Base-by-base conservation (phyloP, 2,888 invertebrate species). In the Lochmaea capreae region DNA sequence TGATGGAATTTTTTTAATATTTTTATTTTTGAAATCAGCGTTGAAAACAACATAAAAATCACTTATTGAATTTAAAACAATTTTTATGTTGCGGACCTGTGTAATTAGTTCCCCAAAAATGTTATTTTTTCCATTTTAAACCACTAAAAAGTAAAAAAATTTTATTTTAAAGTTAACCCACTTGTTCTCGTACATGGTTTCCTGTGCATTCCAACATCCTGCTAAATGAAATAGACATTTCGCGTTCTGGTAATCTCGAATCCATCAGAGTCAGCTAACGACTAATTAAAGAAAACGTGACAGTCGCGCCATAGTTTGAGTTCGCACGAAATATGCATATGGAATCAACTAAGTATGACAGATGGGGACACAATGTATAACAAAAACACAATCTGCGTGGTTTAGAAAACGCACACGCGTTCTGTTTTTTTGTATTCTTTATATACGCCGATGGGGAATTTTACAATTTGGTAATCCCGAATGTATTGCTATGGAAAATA, bases 211-310 rank as follows among this genome's bases (percentile, higher is more conserved):
- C 68, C 68, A n/a, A n/a, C 26, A 22, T 16, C 16, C 11, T 57
- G 39, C 39, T 65, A 71, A 71, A 71, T 62, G 68, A 39, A 68
- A 68, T 68, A 68, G 65, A 70, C 71, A 59, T 76, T 78, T 80
- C 73, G 81, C 82, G 82, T 82, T 81, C 78, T 69, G 71, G 75
- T 79, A 82, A 82, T 83, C 83, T 80, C 69, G 77, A 80, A 81
- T 77, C 81, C 78, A 82, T 83, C 80, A 80, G 78, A 79, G 81
- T 82, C 80, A 77, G 74, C 78, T 81, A 79, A 80, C 80, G 83
- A 82, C 81, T 83, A 84, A 84, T 84, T 84, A 84, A 84, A 82
- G 82, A 83, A 81, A 83, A 81, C 83, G 83, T 82, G 82, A 82
- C 80, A 79, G 81, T 80, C 77, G 73, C 70, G 69, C 71, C 79